Evolutionary conservation across 2,797 vertebrate species (phyloP), one percentile per base, ranked within the genome.

Genomic region (Micrastur ruficollis): DNA sequence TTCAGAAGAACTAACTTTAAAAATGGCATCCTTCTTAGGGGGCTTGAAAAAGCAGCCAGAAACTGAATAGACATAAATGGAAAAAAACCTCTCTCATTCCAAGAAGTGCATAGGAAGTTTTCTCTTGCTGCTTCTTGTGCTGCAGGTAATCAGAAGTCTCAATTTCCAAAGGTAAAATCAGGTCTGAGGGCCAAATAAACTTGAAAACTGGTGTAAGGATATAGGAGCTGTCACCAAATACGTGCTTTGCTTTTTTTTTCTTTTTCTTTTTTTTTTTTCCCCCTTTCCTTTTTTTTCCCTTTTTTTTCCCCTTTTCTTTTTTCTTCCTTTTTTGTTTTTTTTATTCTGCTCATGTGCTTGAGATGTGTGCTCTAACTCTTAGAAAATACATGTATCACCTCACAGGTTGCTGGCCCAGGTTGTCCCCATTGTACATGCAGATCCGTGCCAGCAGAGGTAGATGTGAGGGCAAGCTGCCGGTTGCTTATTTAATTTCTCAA

Each of bases 361-460:
- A 44, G 16, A 44, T 44, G 16, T 26, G 68, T 44, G 16, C 55
- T 76, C 8, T 23, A 7, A 14, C 79, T 81, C 22, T 31, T 52
- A 8, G 56, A 80, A 86, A 76, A 18, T 21, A 3, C 3, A 0
- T 7, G 36, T 34, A 16, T 29, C 10, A 2, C 26, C 58, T 88
- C 3, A 0, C 42, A 73, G 78, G 59, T 53, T 75, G 17, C 40
- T 49, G n/a, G 65, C 53, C 1, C 1, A 23, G 18, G 11, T 42
- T 67, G 53, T n/a, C 46, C 11, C 21, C 1, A 0, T 36, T 3
- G 0, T 50, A 40, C 11, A 5, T 47, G 63, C 49, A 40, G 56
- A 49, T 70, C n/a, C 5, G 2, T 7, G 2, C 52, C 0, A 0
- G 47, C 44, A 29, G 61, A 90, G 34, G 67, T 40, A 40, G 76